These are phyloP conservation scores for Tamandua tetradactyla DNA, from an alignment of 2,797 vertebrate genomes.

Conservation along the genomic window DNA sequence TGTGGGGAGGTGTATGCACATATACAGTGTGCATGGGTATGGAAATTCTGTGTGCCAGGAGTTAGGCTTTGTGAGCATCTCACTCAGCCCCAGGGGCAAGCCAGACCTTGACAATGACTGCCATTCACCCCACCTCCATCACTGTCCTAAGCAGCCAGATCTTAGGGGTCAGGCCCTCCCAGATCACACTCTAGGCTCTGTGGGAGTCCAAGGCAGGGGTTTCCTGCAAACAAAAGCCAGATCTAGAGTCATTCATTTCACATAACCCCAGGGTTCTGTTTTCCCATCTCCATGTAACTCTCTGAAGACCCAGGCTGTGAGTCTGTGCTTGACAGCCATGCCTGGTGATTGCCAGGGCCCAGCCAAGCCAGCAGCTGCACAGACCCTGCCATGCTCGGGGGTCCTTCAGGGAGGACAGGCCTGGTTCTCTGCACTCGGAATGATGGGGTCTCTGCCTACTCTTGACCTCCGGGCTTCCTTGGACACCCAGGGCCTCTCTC, in stretches of 20 bases:
- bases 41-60: background rate
- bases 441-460: background rate
- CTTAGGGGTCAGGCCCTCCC: background rate
- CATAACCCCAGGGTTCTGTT: background rate
- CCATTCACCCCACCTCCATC: no score
- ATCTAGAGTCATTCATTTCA: background rate
- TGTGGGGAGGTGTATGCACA: accelerated
- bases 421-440: background rate
- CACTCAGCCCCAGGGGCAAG: background rate
- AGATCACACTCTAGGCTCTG: background rate
- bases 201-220: background rate
- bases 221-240: background rate
- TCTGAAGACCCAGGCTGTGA: slow-evolving; percentile 56
- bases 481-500: background rate
- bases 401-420: slow-evolving; percentile 48
- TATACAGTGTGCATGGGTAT: background rate
- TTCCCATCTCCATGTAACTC: slow-evolving; percentile 12
- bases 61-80: background rate
- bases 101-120: background rate
- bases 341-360: slow-evolving; percentile 68
- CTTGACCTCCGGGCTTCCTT: slow-evolving; percentile 47
- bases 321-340: slow-evolving; percentile 77
- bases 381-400: background rate
- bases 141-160: background rate
- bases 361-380: background rate